Base-by-base conservation (phyloP, 1,140 invertebrate genomes). In the Antheraea pernyi region DNA sequence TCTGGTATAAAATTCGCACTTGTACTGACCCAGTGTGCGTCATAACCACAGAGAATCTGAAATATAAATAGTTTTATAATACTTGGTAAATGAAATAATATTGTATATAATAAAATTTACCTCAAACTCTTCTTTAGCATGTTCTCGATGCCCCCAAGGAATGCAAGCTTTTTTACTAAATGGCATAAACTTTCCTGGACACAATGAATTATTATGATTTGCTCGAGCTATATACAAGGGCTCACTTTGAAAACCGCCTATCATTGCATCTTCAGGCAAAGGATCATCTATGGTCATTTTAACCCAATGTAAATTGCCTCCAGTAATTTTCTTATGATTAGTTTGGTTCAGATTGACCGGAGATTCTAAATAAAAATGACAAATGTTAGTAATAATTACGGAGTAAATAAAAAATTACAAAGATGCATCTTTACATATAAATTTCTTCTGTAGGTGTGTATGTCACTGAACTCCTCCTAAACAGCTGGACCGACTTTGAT, bases 131-230 rank as follows among this genome's bases (percentile, higher is more conserved):
- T 83, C 70, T 73, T 95, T 95, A 19, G 89, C 91, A 80, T 96
- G 95, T 84, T 96, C 96, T 13, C 80, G 87, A 46, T 95, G 95
- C 13, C 96, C 96, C 95, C 95, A 97, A 59, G 96, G 81, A 1
- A 97, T 79, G 79, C 96, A 97, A 75, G 93, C 94, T 0, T 94
- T 93, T 13, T 93, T 89, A 77, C 96, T 94, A 3, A 94, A 93
- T 3, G 94, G 93, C 61, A 95, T 89, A 48, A 95, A 88, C 86
- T 96, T 96, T 18, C 96, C 96, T 63, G 95, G 95, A 72, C 95
- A 93, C 5, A 96, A 76, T n/a, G 93, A 95, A 63, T 94, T 94
- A 59, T 71, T 93, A 74, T 95, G 94, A 19, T 78, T 70, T 37
- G 94, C 94, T 67, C 96, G 85, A 3, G 94, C 94, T 10, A 97